Conservation (phyloP, 2,797 vertebrate species). For the Oreochromis grahami region DNA sequence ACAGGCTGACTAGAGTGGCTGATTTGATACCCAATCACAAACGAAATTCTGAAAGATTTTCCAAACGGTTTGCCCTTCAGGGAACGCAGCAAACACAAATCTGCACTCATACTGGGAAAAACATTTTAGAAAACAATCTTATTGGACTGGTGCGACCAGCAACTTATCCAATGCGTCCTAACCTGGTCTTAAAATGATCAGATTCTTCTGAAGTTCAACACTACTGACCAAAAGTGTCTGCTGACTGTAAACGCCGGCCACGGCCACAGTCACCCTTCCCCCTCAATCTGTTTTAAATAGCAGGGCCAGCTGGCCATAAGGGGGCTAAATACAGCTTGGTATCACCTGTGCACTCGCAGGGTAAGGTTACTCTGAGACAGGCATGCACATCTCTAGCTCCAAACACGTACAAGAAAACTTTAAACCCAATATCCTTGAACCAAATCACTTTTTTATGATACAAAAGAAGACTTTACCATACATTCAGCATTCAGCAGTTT, state of each 20-base stretch:
- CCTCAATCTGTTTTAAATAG: slow-evolving; percentile 77
- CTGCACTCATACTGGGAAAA: neutral
- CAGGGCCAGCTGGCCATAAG: slow-evolving; percentile 74
- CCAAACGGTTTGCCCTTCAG: neutral
- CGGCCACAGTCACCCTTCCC: neutral
- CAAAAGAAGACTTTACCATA: neutral
- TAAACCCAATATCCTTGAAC: slow-evolving; percentile 3
- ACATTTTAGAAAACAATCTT: neutral
- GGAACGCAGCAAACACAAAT: neutral
- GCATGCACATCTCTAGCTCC: slow-evolving; percentile 15
- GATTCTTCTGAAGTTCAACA: neutral
- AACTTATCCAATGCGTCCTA: neutral
- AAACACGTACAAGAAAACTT: slow-evolving; percentile 30
- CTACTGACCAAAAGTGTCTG: slow-evolving; percentile 1
- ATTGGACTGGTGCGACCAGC: neutral
- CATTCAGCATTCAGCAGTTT: neutral
- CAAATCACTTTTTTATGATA: slow-evolving; percentile 38
- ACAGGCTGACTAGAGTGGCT: neutral
- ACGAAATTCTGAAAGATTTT: neutral
- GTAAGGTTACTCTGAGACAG: slow-evolving; percentile 67
- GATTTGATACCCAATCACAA: slow-evolving; percentile 28
- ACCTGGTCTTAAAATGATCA: neutral
- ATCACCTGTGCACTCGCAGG: slow-evolving; percentile 75
- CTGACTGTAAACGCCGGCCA: slow-evolving; percentile 37
- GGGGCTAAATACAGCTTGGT: slow-evolving; percentile 77